These are phyloP conservation scores for Margaritifera margaritifera DNA, from an alignment of 2,888 invertebrate species.

Conservation along the genomic window DNA sequence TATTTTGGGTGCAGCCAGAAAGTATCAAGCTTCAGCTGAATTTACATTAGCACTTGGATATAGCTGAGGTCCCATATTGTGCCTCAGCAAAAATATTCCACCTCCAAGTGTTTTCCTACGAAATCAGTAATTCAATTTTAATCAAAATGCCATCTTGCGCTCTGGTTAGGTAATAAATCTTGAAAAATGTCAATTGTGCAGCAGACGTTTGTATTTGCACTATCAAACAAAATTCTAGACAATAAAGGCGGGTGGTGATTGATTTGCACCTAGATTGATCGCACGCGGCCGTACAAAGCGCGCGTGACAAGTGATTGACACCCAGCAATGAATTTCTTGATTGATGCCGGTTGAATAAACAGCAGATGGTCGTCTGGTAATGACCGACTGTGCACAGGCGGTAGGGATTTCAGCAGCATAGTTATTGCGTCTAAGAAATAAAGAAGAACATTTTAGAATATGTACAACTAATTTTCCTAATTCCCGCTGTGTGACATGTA, in stretches of 20 bases:
- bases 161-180: conserved; percentile 42
- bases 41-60: too few relatives aligned
- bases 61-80: too few relatives aligned
- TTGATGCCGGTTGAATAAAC: conserved; percentile 67
- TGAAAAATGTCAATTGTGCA: conserved; percentile 38
- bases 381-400: conserved; percentile 1
- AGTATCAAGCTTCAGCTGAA: conserved; percentile 1
- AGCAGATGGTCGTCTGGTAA: conserved; percentile 58
- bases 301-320: conserved; percentile 70
- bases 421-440: too few relatives aligned
- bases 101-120: conserved; percentile 49
- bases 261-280: conserved; percentile 68
- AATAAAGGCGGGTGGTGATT: conserved; percentile 66
- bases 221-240: conserved; percentile 68
- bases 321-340: conserved; percentile 66
- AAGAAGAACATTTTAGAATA: too few relatives aligned
- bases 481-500: conserved; percentile 4
- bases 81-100: not conserved
- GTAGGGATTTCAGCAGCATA: not conserved
- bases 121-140: conserved; percentile 37
- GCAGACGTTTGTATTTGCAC: conserved; percentile 67
- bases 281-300: conserved; percentile 66
- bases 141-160: conserved; percentile 4
- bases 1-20: conserved; percentile 2
- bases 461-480: not conserved